phyloP scores from a whole-genome alignment of 53 echinoderm and acorn worm genomes.

The Actinopyga echinites region DNA sequence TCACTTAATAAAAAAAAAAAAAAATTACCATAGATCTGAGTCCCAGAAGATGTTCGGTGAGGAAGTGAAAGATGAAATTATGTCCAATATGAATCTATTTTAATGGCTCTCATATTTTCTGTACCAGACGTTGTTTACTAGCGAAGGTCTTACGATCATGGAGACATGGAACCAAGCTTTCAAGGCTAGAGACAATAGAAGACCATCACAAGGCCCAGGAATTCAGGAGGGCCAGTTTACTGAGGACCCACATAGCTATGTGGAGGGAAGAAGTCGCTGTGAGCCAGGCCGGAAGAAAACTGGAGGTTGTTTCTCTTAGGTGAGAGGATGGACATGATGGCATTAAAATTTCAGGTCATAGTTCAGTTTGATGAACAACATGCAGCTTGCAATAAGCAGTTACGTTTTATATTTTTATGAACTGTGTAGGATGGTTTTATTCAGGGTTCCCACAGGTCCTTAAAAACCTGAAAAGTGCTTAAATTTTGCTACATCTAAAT shows the following conservation, averaged over 20 bases:
- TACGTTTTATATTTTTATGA: too few species aligned
- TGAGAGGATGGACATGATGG: not conserved
- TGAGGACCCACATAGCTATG: conserved; percentile 50
- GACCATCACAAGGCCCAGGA: conserved; percentile 62
- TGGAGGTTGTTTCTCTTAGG: conserved; percentile 46
- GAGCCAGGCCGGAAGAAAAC: conserved; percentile 22
- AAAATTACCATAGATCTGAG: too few species aligned
- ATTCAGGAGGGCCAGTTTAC: conserved; percentile 44
- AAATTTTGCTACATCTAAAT: too few species aligned
- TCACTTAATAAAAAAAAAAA: too few species aligned
- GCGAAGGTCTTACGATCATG: conserved; percentile 4
- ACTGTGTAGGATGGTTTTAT: too few species aligned
- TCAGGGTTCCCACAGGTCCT: too few species aligned
- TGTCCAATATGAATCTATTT: not conserved
- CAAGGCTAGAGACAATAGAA: conserved; percentile 48
- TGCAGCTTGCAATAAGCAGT: too few species aligned
- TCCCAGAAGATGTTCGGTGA: not conserved
- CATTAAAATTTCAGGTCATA: not conserved
- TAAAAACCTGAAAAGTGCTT: too few species aligned
- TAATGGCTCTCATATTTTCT: not conserved
- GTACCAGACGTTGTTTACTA: not conserved
- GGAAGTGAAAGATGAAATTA: not conserved
- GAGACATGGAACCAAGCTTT: conserved; percentile 26
- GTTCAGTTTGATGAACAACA: too few species aligned
- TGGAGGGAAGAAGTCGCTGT: conserved; percentile 57